Base-by-base conservation (phyloP, 2,797 vertebrate species). In the Amazonetta brasiliensis region DNA sequence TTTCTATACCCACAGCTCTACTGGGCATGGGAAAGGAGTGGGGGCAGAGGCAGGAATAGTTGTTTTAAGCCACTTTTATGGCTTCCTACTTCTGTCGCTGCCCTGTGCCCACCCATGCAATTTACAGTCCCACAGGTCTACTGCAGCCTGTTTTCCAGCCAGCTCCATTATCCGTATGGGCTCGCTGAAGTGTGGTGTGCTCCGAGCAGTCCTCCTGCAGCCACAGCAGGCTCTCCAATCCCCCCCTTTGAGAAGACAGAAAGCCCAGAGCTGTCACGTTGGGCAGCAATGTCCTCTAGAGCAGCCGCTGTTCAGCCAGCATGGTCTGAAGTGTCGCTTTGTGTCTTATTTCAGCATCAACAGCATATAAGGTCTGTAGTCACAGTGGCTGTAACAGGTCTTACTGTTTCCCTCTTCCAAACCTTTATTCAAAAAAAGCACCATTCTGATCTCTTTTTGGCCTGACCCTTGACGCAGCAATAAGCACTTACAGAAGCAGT, bases 191-290 rank as follows among this genome's bases (percentile, higher is more conserved):
- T 12, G 31, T 11, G 1, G 0, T 54, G 23, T 28, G 44, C 1
- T 0, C 82, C 30, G 46, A 55, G 56, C 59, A 35, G 44, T 46
- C 46, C 71, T 71, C 26, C 33, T 48, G 31, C 20, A 35, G 20
- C 23, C 4, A 0, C 60, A 62, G 17, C 33, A 2, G 43, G 26
- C 58, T 67, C 52, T 83, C 44, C n/a, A 92, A 2, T n/a, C 23
- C 35, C 18, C 18, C n/a, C 20, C 44, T 33, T 78, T 11, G 59
- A 22, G 48, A 71, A 72, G 22, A 33, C n/a, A 30, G 39, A 22
- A 83, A 78, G 79, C 37, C 33, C 73, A 62, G 37, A 2, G 0
- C 23, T 62, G 11, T 60, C 67, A 3, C 0, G 0, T 1, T 46
- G n/a, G 19, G 18, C 56, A 66, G 22, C 58, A 2, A 30, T 43